Evolutionary conservation across 1,140 invertebrate species (phyloP), one percentile per base, ranked within the genome.

Genomic region (Bombus sibiricus): DNA sequence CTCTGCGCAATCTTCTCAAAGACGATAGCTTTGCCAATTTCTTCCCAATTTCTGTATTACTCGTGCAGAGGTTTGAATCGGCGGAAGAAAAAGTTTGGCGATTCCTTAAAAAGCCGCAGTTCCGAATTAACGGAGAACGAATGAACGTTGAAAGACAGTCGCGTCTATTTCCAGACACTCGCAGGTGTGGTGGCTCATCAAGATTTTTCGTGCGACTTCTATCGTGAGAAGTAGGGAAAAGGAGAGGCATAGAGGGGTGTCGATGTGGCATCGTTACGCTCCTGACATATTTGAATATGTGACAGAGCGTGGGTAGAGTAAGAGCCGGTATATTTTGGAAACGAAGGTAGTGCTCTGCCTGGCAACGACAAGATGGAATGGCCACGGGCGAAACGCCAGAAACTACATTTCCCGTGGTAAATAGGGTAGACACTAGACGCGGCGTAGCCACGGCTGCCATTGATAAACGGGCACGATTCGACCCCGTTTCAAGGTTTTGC

Each of bases 241-340:
- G 6, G 18, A 53, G 47, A 8, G 47, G 47, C 5, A 22, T 18
- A 53, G 47, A 53, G 47, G 18, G 47, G 47, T 22, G 47, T 53
- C 47, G 22, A 6, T 9, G 10, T 22, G 1, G 34, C 34, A 28
- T 13, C 34, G 34, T 32, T 71, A 87, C 87, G 81, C 37, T 41
- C 80, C 87, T 89, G 89, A 90, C 89, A 86, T 88, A 87, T 89
- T 87, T 37, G 57, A 75, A 57, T 68, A 81, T 66, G 43, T 10
- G 71, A 68, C 69, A 37, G 10, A 18, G 39, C 28, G 75, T 87
- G 57, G 88, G 76, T 64, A 86, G 68, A 59, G 41, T 75, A 64
- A 57, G 71, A 75, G 85, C 72, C 34, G 64, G 83, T 92, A 86
- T 93, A 92, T 93, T 93, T 93, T 92, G 80, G 91, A 92, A 91